Evolutionary conservation across 2,888 invertebrate species (phyloP).

Genomic region (Orthosia gracilis): DNA sequence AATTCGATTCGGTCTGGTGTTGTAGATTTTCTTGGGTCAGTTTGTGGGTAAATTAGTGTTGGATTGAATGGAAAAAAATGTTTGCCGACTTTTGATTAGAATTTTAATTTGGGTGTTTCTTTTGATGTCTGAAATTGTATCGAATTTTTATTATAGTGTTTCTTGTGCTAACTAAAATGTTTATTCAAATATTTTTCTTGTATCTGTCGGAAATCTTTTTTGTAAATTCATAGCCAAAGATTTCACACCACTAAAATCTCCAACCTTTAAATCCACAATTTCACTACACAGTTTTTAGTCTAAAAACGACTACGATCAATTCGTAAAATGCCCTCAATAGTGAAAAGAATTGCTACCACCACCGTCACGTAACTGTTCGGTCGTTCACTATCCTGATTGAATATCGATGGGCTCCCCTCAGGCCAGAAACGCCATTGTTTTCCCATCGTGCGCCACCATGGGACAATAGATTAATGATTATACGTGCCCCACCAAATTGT

Average conservation of each 20-base stretch:
- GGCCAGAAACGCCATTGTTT: slow-evolving; percentile 65
- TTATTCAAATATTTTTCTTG: neutral
- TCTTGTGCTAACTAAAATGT: too few relatives aligned
- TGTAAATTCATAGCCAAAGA: too few relatives aligned
- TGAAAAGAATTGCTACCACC: slow-evolving; percentile 60
- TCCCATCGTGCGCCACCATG: slow-evolving; percentile 61
- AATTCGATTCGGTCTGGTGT: neutral
- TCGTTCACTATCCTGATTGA: slow-evolving; percentile 69
- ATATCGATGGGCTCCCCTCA: slow-evolving; percentile 67
- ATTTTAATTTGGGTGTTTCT: neutral
- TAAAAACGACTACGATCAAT: slow-evolving; percentile 44
- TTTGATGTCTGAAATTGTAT: too few relatives aligned
- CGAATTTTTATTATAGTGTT: too few relatives aligned
- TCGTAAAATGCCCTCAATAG: slow-evolving; percentile 61
- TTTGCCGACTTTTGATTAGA: neutral
- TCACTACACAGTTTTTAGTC: slow-evolving; percentile 30
- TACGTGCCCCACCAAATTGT: slow-evolving; percentile 56
- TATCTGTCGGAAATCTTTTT: neutral
- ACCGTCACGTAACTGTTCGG: slow-evolving; percentile 58
- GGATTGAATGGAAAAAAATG: neutral
- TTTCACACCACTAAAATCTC: neutral
- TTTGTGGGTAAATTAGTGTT: neutral
- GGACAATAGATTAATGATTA: slow-evolving; percentile 67
- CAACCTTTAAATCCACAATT: slow-evolving; percentile 22
- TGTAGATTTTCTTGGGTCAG: neutral